Evolutionary conservation across 2,797 vertebrate genomes (phyloP).

Genomic region (Zenarchopterus dispar): DNA sequence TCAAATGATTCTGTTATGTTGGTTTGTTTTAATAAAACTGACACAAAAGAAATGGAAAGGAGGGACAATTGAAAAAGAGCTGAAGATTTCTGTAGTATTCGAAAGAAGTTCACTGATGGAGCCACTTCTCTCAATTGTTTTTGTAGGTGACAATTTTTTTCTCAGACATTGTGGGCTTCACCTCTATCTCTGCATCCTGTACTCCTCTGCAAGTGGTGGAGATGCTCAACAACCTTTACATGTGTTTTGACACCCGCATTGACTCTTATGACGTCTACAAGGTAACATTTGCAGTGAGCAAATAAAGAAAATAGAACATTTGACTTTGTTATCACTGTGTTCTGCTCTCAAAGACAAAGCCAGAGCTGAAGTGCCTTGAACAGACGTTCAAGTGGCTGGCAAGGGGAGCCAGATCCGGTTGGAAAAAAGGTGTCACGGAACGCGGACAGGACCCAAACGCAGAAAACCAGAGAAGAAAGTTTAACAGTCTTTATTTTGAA

Average conservation of each 20-base stretch:
- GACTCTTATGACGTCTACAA: conserved; percentile 91
- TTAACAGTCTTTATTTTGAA: too few species aligned
- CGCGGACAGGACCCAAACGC: too few species aligned
- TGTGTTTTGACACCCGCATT: conserved; percentile 91
- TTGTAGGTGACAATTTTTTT: conserved; percentile 92
- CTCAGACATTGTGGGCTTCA: conserved; percentile 92
- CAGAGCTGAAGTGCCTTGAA: too few species aligned
- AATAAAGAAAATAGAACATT: neutral
- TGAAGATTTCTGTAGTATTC: neutral
- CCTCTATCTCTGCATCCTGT: conserved; percentile 89
- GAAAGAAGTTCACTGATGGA: neutral
- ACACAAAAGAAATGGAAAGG: neutral
- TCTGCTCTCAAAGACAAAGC: too few species aligned
- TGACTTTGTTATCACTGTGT: neutral
- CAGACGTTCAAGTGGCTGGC: too few species aligned
- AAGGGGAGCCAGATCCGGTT: too few species aligned
- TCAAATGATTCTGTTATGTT: neutral
- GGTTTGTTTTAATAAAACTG: neutral
- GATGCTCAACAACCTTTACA: conserved; percentile 90
- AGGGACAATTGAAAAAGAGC: neutral
- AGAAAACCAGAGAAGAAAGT: too few species aligned
- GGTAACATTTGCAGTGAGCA: conserved; percentile 65
- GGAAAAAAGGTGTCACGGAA: too few species aligned
- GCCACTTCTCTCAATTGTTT: neutral
- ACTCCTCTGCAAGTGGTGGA: conserved; percentile 89